Percentiles rank a stretch among this genome's conserved stretches.
These are phyloP conservation scores for Agelaius phoeniceus DNA, from an alignment of 2,113 vertebrate genomes.

Conservation along the genomic window DNA sequence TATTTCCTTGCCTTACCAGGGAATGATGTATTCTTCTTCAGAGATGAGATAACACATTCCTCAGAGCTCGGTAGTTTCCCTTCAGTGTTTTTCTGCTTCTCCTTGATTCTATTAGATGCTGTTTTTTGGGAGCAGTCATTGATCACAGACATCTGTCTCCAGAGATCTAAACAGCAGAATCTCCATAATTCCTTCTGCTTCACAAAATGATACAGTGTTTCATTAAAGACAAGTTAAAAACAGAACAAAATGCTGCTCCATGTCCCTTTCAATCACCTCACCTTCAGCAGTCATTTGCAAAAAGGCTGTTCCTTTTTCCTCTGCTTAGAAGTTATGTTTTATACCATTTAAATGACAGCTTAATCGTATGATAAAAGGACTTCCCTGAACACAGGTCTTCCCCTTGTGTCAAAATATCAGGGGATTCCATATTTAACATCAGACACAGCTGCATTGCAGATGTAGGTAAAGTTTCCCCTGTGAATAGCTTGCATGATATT, in stretches of 20 bases:
- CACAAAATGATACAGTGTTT: background rate
- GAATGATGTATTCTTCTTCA: background rate
- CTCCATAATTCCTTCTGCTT: background rate
- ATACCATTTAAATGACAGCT: conserved; percentile 5
- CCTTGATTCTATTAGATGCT: conserved; percentile 2
- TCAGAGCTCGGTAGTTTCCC: background rate
- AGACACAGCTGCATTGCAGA: background rate
- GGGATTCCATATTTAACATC: background rate
- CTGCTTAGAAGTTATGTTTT: conserved; percentile 8
- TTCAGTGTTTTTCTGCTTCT: background rate
- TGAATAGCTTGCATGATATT: background rate
- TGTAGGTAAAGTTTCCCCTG: background rate
- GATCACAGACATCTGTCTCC: background rate
- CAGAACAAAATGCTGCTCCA: conserved; percentile 16
- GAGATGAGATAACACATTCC: background rate
- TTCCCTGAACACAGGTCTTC: conserved; percentile 5
- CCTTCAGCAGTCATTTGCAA: conserved; percentile 1
- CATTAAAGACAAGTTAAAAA: conserved; percentile 11
- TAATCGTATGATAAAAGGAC: conserved; percentile 14
- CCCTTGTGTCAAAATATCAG: conserved; percentile 14
- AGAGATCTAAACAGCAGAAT: background rate
- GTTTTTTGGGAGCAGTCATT: conserved; percentile 20
- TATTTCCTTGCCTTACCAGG: background rate
- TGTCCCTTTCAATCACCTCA: background rate
- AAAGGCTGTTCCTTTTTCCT: background rate